Conservation (phyloP, 1,140 invertebrate species). For the Polypedilum vanderplanki region DNA sequence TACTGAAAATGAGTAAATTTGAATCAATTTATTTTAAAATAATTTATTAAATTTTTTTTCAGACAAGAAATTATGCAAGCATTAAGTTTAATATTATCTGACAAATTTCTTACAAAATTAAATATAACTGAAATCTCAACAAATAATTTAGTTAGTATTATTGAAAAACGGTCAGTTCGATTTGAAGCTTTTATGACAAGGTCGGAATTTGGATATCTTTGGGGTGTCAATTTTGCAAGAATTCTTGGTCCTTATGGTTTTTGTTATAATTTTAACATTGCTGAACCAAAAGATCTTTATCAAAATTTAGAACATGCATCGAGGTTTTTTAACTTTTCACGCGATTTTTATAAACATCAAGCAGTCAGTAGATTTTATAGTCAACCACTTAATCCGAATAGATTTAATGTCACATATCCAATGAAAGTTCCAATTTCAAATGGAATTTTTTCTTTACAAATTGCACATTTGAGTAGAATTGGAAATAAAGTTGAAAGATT, state of each 20-base stretch:
- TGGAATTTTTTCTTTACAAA: background rate
- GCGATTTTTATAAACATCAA: background rate
- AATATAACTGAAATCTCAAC: background rate
- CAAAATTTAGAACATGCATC: background rate
- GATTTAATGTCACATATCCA: background rate
- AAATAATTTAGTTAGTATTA: background rate
- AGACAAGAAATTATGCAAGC: background rate
- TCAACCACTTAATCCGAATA: background rate
- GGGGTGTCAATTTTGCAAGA: background rate
- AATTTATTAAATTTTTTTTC: background rate
- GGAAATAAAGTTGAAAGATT: too few species aligned
- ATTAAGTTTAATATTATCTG: background rate
- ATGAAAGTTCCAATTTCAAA: background rate
- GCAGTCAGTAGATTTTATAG: too few species aligned
- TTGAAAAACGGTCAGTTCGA: background rate
- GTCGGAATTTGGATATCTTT: background rate
- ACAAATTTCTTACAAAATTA: background rate
- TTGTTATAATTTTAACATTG: background rate
- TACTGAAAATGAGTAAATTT: background rate
- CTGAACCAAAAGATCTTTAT: background rate
- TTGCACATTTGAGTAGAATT: background rate
- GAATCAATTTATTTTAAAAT: background rate
- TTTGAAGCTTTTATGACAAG: background rate
- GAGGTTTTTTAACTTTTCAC: background rate
- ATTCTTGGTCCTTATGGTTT: background rate